Conservation (phyloP, 1,140 invertebrate genomes). For the Lucilia sericata region DNA sequence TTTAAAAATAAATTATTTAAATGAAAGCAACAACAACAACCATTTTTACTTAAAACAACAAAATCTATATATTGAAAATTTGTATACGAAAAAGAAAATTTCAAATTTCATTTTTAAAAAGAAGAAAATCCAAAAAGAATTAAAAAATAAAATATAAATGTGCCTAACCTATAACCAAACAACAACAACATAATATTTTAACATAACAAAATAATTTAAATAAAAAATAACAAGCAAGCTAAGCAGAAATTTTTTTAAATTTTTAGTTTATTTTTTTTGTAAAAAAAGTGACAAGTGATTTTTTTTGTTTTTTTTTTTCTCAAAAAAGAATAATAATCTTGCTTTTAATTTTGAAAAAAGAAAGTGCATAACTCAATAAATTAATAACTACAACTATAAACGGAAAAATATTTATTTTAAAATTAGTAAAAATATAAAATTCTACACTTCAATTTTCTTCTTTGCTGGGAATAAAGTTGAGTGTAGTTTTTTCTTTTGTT, state of each 20-base stretch:
- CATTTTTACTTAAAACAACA: constrained; percentile 20
- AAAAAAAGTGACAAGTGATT: constrained; percentile 20
- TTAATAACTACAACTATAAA: not conserved
- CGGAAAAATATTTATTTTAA: not conserved
- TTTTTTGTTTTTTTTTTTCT: too few species aligned
- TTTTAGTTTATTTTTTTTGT: not conserved
- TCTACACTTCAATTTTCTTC: constrained; percentile 11
- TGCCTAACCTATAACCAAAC: constrained; percentile 12
- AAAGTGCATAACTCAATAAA: not conserved
- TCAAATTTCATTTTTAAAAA: not conserved
- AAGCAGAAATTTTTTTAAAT: not conserved
- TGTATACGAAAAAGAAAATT: constrained; percentile 13
- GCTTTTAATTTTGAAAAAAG: not conserved
- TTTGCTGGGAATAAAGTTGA: not conserved
- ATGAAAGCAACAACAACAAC: constrained; percentile 4
- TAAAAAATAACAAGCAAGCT: not conserved
- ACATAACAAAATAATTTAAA: not conserved
- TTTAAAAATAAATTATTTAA: not conserved
- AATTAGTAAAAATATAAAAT: not conserved
- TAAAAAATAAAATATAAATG: constrained; percentile 1
- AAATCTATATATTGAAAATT: not conserved
- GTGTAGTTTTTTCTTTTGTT: constrained; percentile 32
- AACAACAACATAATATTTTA: constrained; percentile 5
- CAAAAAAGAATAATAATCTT: not conserved
- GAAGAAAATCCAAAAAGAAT: not conserved